These are phyloP conservation scores for Littorina saxatilis DNA, from an alignment of 1,140 invertebrate species.

Conservation along the genomic window DNA sequence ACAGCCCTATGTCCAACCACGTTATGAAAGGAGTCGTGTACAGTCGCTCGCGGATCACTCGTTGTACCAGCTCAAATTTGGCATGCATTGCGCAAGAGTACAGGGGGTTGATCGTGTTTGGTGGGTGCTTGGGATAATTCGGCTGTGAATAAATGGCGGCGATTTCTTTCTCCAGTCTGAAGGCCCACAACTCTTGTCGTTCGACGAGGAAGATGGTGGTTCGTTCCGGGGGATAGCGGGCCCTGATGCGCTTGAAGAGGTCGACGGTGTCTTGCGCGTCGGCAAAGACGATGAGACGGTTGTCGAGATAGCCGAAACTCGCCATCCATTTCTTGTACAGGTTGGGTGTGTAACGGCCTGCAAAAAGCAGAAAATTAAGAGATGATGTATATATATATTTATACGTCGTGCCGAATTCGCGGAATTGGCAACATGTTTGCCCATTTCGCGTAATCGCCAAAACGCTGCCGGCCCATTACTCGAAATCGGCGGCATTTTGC, in stretches of 20 bases:
- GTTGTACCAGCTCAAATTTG: slow-evolving; percentile 61
- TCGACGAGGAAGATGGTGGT: slow-evolving; percentile 57
- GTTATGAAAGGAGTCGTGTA: slow-evolving; percentile 53
- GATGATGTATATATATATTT: no score
- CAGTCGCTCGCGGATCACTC: slow-evolving; percentile 45
- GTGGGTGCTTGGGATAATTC: slow-evolving; percentile 57
- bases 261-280: slow-evolving; percentile 41
- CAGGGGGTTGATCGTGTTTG: slow-evolving; percentile 59
- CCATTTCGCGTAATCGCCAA: no score
- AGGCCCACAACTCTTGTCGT: slow-evolving; percentile 61
- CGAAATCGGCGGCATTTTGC: no score
- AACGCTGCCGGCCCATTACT: background rate
- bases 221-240: slow-evolving; percentile 42
- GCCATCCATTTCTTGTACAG: slow-evolving; percentile 53
- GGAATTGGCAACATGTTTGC: no score
- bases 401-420: no score
- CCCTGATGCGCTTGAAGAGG: slow-evolving; percentile 35
- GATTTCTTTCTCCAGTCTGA: slow-evolving; percentile 52
- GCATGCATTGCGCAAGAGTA: slow-evolving; percentile 67
- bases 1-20: slow-evolving; percentile 67
- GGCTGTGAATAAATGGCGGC: slow-evolving; percentile 53
- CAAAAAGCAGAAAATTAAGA: no score
- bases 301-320: slow-evolving; percentile 43
- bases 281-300: slow-evolving; percentile 49
- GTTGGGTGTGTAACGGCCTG: slow-evolving; percentile 25